Percentiles rank a stretch among this genome's conserved stretches.
Evolutionary conservation across 2,113 vertebrate species (phyloP).

Genomic region (Gorilla gorilla): DNA sequence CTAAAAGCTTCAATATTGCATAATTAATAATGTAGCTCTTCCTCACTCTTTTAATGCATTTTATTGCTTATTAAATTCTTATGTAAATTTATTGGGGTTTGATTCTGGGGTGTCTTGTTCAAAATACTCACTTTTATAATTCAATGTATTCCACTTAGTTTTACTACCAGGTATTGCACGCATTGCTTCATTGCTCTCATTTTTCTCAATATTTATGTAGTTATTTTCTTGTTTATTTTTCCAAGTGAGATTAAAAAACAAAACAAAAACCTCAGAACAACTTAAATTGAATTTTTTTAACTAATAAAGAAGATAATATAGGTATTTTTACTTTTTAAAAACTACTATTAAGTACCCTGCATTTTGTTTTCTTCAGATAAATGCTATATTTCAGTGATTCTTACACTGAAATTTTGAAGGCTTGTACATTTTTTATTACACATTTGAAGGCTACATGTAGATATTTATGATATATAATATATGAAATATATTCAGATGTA

Average conservation of each 20-base stretch:
- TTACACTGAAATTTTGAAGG: background rate
- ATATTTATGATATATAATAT: background rate
- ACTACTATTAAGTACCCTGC: background rate
- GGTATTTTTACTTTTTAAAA: background rate
- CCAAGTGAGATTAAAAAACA: background rate
- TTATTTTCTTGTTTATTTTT: conserved; percentile 34
- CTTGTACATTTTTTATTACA: background rate
- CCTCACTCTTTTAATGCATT: background rate
- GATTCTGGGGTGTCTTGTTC: background rate
- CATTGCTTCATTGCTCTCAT: background rate
- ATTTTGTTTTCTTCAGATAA: background rate
- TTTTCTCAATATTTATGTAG: background rate
- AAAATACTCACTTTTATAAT: background rate
- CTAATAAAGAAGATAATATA: background rate
- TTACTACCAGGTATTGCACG: background rate
- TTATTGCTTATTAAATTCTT: background rate
- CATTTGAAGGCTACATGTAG: background rate
- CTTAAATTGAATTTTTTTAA: background rate
- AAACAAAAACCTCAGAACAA: background rate
- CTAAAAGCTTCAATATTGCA: background rate
- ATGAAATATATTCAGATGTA: background rate
- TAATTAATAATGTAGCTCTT: background rate
- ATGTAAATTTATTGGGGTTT: background rate
- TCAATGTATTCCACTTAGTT: background rate
- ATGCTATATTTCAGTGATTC: background rate